Base-by-base conservation (phyloP, 2,888 invertebrate genomes). In the Bombylius major region DNA sequence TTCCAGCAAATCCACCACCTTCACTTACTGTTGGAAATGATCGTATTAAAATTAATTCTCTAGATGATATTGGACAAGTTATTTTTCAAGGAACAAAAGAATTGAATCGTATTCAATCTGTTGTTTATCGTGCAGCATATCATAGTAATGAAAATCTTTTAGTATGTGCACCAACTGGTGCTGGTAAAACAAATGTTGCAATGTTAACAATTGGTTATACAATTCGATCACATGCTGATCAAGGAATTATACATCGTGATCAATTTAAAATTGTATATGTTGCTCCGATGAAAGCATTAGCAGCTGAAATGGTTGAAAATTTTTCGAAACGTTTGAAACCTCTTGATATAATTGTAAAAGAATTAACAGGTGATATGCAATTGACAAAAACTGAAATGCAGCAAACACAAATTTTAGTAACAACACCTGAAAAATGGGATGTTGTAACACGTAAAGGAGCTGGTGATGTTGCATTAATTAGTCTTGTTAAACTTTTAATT, bases 341-440 rank as follows among this genome's bases (percentile, higher is more conserved):
- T 0, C 67, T 83, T 36, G 94, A 95, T 7, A 84, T 99, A 34
- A 69, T 76, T 0, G 98, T 99, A 0, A 80, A 86, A 54, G 99
- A 99, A 72, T 75, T 97, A 62, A 99, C 99, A 0, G 99, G 99
- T 14, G 99, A 99, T 70, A 99, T 98, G 91, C 94, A 96, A 65
- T 76, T 99, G 23, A 92, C 94, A 0, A 95, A 95, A 72, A 78
- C 83, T 5, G 98, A 99, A 75, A 93, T 99, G 58, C 82, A 86
- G 50, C 87, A 92, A 67, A 99, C 99, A 0, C 97, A 98, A 76
- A 95, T 99, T 87, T 80, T 99, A 50, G 92, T 99, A 3, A 94
- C 97, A 3, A 99, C 99, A 0, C 99, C 99, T 0, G 99, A 99
- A 75, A 99, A 99, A 68, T 99, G 99, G 98, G 99, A 99, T 71